Evolutionary conservation across 2,888 invertebrate genomes (phyloP), one percentile per base, ranked within the genome.

Genomic region (Germaria angustata): DNA sequence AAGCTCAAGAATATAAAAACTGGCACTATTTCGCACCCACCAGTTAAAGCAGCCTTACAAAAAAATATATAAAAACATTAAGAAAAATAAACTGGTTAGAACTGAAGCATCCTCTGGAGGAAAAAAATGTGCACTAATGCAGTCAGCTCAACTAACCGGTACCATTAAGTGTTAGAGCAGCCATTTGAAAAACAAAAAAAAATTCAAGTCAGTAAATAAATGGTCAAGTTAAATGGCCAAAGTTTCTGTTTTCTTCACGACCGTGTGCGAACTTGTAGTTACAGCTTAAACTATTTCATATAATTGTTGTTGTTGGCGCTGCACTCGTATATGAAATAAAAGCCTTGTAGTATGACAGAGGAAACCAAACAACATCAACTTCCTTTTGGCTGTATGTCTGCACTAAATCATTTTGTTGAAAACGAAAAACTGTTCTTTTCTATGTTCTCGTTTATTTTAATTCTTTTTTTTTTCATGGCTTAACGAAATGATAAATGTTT

Each of bases 111-210:
- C 78, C 39, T 72, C 65, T 44, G 13, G 15, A 46, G 5, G n/a
- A n/a, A 57, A 22, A 53, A 61, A 69, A 59, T 4, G 39, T 57
- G 49, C 49, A 71, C 46, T 57, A 66, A 57, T n/a, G 59, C 57
- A 49, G 24, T 57, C 41, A 77, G 41, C 68, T 66, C 28, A 75
- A 72, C 69, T 28, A 81, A 81, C 81, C 81, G 76, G 81, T 77
- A 72, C 66, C 53, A 81, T 77, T 81, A 77, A 77, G 66, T 77
- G 81, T 69, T 77, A 61, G 76, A 81, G 59, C 32, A 59, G 39
- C 22, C 49, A 59, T 77, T 51, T 8, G 20, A 44, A 13, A 28
- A 57, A 57, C 15, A 20, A 32, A 34, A 46, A 2, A 32, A 55
- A 32, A 28, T 5, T 34, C 15, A 11, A 46, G 24, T 1, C n/a